phyloP scores from a whole-genome alignment of 2,797 vertebrate species.

The Kryptopterus vitreolus region DNA sequence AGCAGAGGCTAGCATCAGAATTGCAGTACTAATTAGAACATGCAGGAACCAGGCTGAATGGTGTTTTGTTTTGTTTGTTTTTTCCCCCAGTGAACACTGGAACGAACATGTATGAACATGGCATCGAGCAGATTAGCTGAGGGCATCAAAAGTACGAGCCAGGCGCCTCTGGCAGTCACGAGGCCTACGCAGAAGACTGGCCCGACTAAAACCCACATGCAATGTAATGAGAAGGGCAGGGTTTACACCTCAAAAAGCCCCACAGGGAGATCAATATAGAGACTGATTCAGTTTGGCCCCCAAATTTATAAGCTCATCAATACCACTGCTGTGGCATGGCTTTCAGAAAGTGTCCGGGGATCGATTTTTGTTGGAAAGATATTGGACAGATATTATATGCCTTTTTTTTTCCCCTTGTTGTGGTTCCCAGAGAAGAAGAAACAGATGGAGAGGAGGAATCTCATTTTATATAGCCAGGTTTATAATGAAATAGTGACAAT shows the following conservation, averaged over 20 bases:
- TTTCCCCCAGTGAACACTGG: conserved; percentile 66
- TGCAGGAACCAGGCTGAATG: conserved; percentile 33
- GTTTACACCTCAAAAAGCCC: conserved; percentile 59
- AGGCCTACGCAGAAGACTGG: conserved; percentile 42
- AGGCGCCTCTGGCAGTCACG: conserved; percentile 61
- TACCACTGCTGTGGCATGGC: conserved; percentile 40
- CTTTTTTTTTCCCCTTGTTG: conserved; percentile 31
- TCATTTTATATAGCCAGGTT: conserved; percentile 56
- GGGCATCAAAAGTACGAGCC: conserved; percentile 66
- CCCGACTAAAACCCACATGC: conserved; percentile 66
- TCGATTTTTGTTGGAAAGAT: conserved; percentile 54
- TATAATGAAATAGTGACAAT: conserved; percentile 62
- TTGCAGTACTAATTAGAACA: conserved; percentile 30
- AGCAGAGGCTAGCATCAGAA: conserved; percentile 29
- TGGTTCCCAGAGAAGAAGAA: conserved; percentile 43
- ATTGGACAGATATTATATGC: conserved; percentile 42
- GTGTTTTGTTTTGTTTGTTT: too few relatives aligned
- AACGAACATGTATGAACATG: conserved; percentile 72
- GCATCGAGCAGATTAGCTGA: conserved; percentile 62
- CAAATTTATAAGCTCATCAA: conserved; percentile 49
- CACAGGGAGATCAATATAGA: conserved; percentile 61
- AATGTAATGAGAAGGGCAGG: conserved; percentile 56
- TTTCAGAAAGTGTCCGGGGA: conserved; percentile 38
- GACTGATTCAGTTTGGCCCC: conserved; percentile 47
- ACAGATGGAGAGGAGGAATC: conserved; percentile 48